Conservation (phyloP, 2,888 invertebrate genomes). For the Zygothrica quintamaculata region DNA sequence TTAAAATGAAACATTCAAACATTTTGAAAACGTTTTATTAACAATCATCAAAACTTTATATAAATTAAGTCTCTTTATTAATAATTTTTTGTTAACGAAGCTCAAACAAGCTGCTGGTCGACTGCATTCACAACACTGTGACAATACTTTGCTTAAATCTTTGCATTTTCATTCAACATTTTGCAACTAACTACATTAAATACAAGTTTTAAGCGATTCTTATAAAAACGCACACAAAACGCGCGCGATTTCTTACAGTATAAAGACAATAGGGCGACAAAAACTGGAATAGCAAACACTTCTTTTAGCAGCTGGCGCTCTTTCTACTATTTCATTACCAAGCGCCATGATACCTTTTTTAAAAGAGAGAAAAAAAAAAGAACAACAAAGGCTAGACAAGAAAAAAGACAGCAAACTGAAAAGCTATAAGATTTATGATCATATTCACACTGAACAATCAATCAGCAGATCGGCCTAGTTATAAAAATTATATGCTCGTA, state of each 20-base stretch:
- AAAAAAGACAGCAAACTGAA: neutral
- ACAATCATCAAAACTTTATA: too few species aligned
- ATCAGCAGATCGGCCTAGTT: slow-evolving; percentile 60
- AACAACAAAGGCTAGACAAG: too few species aligned
- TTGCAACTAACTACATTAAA: neutral
- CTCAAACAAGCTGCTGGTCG: too few species aligned
- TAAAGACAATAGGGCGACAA: neutral
- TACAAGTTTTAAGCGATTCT: neutral
- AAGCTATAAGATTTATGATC: slow-evolving; percentile 58
- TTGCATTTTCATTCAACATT: neutral
- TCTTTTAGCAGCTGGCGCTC: neutral
- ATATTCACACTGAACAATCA: slow-evolving; percentile 66
- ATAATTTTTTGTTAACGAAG: too few species aligned
- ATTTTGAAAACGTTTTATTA: too few species aligned
- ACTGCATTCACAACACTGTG: too few species aligned
- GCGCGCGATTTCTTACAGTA: slow-evolving; percentile 4
- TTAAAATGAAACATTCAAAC: too few species aligned
- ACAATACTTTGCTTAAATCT: too few species aligned
- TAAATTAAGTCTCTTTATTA: too few species aligned
- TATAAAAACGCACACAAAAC: slow-evolving; percentile 10
- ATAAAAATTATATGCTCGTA: slow-evolving; percentile 34
- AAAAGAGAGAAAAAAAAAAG: slow-evolving; percentile 12
- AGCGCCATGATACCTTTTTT: slow-evolving; percentile 43
- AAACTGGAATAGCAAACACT: slow-evolving; percentile 15
- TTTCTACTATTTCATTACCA: slow-evolving; percentile 29